These are phyloP conservation scores for Isoperla grammatica DNA, from an alignment of 2,888 invertebrate genomes.

Conservation along the genomic window DNA sequence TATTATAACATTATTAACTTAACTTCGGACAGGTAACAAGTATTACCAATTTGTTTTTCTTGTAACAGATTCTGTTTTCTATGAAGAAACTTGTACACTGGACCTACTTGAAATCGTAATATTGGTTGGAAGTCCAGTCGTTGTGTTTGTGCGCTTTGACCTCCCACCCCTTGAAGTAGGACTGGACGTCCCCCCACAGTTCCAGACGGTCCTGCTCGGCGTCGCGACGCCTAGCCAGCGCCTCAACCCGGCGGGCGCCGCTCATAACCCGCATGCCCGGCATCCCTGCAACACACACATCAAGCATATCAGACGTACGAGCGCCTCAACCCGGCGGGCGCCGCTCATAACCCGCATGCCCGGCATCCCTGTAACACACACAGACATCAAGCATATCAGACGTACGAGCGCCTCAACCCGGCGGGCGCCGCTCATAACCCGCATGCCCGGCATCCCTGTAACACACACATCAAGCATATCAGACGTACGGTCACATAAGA, in stretches of 20 bases:
- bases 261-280: neutral
- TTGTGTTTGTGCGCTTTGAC: slow-evolving; percentile 24
- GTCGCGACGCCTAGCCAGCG: slow-evolving; percentile 23
- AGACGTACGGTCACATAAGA: too few species aligned
- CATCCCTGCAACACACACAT: neutral
- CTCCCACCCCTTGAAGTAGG: slow-evolving; percentile 27
- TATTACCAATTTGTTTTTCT: too few species aligned
- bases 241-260: slow-evolving; percentile 19
- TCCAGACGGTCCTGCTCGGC: slow-evolving; percentile 19
- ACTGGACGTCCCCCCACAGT: slow-evolving; percentile 20
- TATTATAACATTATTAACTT: too few species aligned
- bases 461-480: too few species aligned
- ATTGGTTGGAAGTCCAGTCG: slow-evolving; percentile 20
- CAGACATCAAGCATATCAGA: neutral
- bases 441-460: neutral
- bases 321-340: slow-evolving; percentile 19
- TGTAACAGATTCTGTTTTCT: too few species aligned
- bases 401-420: slow-evolving; percentile 21
- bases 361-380: neutral
- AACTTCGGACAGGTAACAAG: too few species aligned
- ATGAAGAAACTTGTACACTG: too few species aligned
- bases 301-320: neutral
- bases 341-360: neutral
- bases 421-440: neutral
- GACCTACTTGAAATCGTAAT: slow-evolving; percentile 3